Conservation (phyloP, 35 echinoderm and acorn worm species). For the Ophioderma brevispina region DNA sequence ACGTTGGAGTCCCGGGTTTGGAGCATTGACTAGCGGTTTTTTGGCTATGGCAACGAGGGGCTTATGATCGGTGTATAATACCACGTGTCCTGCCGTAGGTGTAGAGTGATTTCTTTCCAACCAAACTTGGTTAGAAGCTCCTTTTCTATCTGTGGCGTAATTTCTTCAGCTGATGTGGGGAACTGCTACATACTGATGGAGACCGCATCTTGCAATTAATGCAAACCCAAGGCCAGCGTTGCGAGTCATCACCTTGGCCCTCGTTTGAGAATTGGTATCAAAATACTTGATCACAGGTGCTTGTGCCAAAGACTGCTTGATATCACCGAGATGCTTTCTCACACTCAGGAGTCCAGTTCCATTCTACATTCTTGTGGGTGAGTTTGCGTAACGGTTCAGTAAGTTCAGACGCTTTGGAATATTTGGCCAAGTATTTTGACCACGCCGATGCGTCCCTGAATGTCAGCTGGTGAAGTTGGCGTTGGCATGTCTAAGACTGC, state of each 20-base stretch:
- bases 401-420: constrained; percentile 34
- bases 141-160: constrained; percentile 67
- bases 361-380: no score
- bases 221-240: constrained; percentile 45
- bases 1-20: constrained; percentile 58
- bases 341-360: constrained; percentile 40
- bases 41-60: constrained; percentile 62
- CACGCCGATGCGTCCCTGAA: constrained; percentile 36
- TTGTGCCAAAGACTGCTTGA: constrained; percentile 18
- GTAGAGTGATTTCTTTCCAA: constrained; percentile 57
- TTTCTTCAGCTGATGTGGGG: constrained; percentile 59
- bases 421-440: constrained; percentile 40
- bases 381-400: constrained; percentile 49
- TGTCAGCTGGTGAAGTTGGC: constrained; percentile 10
- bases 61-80: constrained; percentile 73
- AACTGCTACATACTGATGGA: constrained; percentile 55
- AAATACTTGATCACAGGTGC: constrained; percentile 62
- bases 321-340: constrained; percentile 28
- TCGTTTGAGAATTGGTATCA: constrained; percentile 33
- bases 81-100: constrained; percentile 53
- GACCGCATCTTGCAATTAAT: constrained; percentile 45
- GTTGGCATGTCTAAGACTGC: constrained; percentile 29
- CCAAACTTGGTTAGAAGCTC: constrained; percentile 75
- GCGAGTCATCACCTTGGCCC: constrained; percentile 58
- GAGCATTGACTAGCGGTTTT: constrained; percentile 63